Evolutionary conservation across 2,797 vertebrate species (phyloP), one percentile per base, ranked within the genome.

Genomic region (Myoxocephalus aenaeus): DNA sequence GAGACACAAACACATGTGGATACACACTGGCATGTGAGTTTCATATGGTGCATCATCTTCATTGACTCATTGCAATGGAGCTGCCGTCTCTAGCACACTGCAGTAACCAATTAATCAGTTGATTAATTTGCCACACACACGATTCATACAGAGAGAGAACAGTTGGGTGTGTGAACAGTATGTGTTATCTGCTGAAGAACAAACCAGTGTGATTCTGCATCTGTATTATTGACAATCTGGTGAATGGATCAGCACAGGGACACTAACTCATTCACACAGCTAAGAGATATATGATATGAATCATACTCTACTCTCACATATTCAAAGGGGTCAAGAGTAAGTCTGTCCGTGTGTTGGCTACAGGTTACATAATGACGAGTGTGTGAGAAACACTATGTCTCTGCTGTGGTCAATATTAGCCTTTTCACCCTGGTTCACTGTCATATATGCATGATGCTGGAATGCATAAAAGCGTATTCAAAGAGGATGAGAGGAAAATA

Each of bases 61-160:
- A 73, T 82, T 6, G 51, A 48, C 56, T 79, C 68, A 50, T 50
- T 68, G 68, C 61, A 59, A 73, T 56, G 57, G 71, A 72, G 65
- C 69, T 54, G 50, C 34, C 75, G 71, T 85, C 75, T 69, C 64
- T 40, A 70, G 69, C 73, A 69, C 64, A 71, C 42, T 53, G 80
- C 80, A 87, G 71, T 73, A 73, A 83, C 76, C 53, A 85, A 85
- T 90, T 81, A 77, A 89, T 89, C 56, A 70, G 83, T 82, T 80
- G 70, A 89, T 86, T 87, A 68, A 65, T 81, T 40, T 64, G 63
- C 59, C 73, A 44, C 65, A 79, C 56, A 59, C 38, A 13, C 57
- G 3, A 50, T n/a, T 63, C 22, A 77, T 12, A 68, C 51, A 71
- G 59, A 70, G 59, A 70, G 34, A 32, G 32, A 32, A 32, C 59